Percentiles rank a stretch among this genome's conserved stretches.
phyloP scores from a whole-genome alignment of 1,140 invertebrate species.

The Maconellicoccus hirsutus region DNA sequence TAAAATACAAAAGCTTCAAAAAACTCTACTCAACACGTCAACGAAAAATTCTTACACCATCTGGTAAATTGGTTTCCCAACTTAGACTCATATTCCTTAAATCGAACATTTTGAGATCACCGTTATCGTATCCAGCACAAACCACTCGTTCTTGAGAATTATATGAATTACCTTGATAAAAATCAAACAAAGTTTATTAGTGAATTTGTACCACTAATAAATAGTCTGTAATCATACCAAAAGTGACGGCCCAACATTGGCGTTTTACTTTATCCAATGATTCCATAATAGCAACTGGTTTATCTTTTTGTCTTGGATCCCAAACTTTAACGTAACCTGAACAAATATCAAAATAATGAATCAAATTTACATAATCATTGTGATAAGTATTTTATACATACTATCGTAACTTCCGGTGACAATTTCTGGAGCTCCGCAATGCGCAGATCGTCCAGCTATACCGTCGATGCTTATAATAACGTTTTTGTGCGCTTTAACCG shows the following conservation, averaged over 20 bases:
- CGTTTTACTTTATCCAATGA: slow-evolving; percentile 50
- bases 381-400: slow-evolving; percentile 32
- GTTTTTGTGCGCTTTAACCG: slow-evolving; percentile 67
- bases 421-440: slow-evolving; percentile 86
- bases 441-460: slow-evolving; percentile 67
- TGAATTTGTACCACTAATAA: background rate
- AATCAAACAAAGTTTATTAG: slow-evolving; percentile 7
- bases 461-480: slow-evolving; percentile 91
- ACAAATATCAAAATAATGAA: background rate
- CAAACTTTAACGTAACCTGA: slow-evolving; percentile 82
- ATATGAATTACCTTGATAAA: slow-evolving; percentile 57
- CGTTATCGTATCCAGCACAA: slow-evolving; percentile 89
- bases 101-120: slow-evolving; percentile 92
- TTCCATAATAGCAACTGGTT: slow-evolving; percentile 79
- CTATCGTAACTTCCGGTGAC: slow-evolving; percentile 88
- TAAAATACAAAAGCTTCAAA: background rate
- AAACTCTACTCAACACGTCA: background rate
- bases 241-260: slow-evolving; percentile 79
- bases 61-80: slow-evolving; percentile 88
- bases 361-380: background rate
- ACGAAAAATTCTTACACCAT: slow-evolving; percentile 53
- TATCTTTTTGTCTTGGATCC: slow-evolving; percentile 81
- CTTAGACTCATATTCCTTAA: slow-evolving; percentile 66
- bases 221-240: slow-evolving; percentile 44
- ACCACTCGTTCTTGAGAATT: slow-evolving; percentile 73